phyloP scores from a whole-genome alignment of 2,888 invertebrate genomes.

The Coelinius sp. region DNA sequence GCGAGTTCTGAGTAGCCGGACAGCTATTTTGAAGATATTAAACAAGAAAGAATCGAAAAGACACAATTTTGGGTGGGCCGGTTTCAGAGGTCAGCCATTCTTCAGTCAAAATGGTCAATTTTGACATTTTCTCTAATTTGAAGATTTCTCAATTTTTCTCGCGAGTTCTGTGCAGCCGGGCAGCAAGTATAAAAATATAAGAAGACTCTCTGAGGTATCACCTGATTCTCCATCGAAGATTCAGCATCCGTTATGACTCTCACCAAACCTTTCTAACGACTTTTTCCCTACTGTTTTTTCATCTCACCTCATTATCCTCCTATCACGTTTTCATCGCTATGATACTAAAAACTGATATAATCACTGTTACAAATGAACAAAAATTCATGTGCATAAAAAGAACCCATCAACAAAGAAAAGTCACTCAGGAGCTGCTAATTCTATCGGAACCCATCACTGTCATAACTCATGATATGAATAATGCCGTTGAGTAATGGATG shows the following conservation, averaged over 20 bases:
- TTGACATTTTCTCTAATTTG: too few species aligned
- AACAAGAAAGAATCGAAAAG: too few species aligned
- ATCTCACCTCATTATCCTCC: slow-evolving; percentile 32
- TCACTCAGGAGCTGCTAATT: not conserved
- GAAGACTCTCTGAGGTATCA: slow-evolving; percentile 34
- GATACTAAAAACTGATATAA: slow-evolving; percentile 22
- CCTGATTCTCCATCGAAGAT: slow-evolving; percentile 34
- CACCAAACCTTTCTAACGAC: slow-evolving; percentile 1
- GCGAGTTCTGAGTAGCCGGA: too few species aligned
- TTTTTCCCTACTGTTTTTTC: slow-evolving; percentile 36
- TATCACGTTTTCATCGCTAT: slow-evolving; percentile 27
- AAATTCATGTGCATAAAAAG: slow-evolving; percentile 3
- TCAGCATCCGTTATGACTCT: slow-evolving; percentile 20
- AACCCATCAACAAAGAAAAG: not conserved
- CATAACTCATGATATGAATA: slow-evolving; percentile 25
- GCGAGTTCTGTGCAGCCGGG: too few species aligned
- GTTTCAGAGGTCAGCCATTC: too few species aligned
- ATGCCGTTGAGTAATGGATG: slow-evolving; percentile 23
- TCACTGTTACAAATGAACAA: slow-evolving; percentile 10
- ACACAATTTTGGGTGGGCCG: too few species aligned
- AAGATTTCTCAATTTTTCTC: too few species aligned
- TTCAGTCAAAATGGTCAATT: too few species aligned
- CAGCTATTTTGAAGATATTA: too few species aligned
- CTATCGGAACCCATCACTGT: slow-evolving; percentile 8
- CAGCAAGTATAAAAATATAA: too few species aligned